A percentile compares a stretch with the other conserved stretches of the same genome.
phyloP scores from a whole-genome alignment of 1,140 invertebrate genomes.

The Drosophila truncata region DNA sequence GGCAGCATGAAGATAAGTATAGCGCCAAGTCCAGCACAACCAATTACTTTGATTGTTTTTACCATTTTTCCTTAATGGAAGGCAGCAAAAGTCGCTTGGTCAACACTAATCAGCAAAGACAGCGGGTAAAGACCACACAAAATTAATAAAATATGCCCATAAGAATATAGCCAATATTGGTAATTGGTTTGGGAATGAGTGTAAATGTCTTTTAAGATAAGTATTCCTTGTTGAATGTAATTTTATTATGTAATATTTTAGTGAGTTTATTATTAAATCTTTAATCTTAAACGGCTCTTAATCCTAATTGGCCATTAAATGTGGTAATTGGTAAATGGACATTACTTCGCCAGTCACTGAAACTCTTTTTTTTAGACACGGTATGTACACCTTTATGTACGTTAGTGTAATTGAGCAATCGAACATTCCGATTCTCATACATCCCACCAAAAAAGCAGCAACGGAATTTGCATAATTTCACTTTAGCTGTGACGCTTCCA shows the following conservation, averaged over 20 bases:
- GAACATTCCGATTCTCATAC: conserved; percentile 19
- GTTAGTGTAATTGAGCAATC: conserved; percentile 63
- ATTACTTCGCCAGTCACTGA: background rate
- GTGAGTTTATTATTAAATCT: conserved; percentile 8
- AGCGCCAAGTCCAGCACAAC: conserved; percentile 28
- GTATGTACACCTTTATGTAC: conserved; percentile 29
- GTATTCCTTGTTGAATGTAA: background rate
- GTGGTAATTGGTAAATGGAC: conserved; percentile 4
- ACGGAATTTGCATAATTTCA: conserved; percentile 64
- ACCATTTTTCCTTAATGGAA: conserved; percentile 55
- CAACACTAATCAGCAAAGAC: conserved; percentile 30
- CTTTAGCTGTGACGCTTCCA: conserved; percentile 59
- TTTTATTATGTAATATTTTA: background rate
- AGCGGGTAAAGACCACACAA: background rate
- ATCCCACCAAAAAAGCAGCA: conserved; percentile 22
- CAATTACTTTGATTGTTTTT: conserved; percentile 73
- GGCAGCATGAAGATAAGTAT: conserved; percentile 46
- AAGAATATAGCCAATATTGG: background rate
- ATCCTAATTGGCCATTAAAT: background rate
- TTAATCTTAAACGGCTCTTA: background rate
- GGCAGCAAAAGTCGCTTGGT: conserved; percentile 22
- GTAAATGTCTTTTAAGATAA: background rate
- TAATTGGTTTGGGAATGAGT: background rate
- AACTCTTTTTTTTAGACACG: background rate
- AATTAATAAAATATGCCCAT: conserved; percentile 6